These are phyloP conservation scores for Peromyscus leucopus DNA, from an alignment of 2,113 vertebrate species.

Conservation along the genomic window DNA sequence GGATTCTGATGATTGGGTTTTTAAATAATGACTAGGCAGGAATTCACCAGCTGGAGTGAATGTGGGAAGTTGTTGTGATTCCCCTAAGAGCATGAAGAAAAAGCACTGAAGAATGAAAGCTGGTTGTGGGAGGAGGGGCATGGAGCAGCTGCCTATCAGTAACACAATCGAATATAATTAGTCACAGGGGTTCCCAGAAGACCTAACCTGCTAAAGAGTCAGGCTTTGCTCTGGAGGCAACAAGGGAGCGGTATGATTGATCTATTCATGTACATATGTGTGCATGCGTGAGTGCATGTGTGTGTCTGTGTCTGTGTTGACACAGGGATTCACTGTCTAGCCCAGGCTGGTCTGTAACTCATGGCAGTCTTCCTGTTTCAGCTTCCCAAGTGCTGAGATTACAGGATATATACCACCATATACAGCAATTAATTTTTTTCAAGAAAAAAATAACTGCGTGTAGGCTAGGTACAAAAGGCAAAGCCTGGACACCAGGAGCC, in stretches of 20 bases:
- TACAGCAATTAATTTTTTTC: conserved; percentile 51
- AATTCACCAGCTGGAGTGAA: neutral
- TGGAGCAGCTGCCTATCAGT: neutral
- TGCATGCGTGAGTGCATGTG: neutral
- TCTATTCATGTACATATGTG: accelerated
- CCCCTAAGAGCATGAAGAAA: neutral
- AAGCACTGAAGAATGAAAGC: neutral
- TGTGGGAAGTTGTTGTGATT: neutral
- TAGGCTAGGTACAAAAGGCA: neutral
- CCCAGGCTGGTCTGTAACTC: neutral
- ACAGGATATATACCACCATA: neutral
- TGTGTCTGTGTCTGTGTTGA: neutral
- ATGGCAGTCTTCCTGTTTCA: neutral
- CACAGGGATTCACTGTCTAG: neutral
- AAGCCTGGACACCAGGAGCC: neutral
- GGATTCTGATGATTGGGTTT: neutral
- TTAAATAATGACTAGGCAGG: conserved; percentile 17
- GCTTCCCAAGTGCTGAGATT: neutral
- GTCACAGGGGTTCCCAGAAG: conserved; percentile 12
- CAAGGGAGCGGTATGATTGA: neutral
- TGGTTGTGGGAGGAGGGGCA: neutral
- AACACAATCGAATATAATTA: neutral
- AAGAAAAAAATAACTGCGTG: neutral
- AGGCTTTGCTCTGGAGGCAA: conserved; percentile 24
- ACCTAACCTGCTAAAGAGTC: neutral